Evolutionary conservation across 2,888 invertebrate genomes (phyloP).

Genomic region (Celastrina argiolus): DNA sequence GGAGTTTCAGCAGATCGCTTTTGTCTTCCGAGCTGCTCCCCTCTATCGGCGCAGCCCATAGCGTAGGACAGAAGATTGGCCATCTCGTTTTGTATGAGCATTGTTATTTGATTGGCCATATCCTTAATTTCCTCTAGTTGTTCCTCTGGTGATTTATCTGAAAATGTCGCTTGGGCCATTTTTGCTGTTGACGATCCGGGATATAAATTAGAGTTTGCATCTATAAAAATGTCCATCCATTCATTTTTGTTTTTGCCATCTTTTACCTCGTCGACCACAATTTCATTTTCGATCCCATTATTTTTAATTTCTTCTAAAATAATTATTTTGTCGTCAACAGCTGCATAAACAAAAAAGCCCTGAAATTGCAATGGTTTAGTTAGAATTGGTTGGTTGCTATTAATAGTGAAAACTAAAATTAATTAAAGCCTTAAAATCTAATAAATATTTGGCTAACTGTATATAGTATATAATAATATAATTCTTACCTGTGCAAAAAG

Average conservation of each 20-base stretch:
- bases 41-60: constrained; percentile 43
- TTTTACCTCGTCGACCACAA: constrained; percentile 40
- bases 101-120: constrained; percentile 54
- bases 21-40: constrained; percentile 46
- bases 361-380: constrained; percentile 37
- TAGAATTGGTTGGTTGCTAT: not conserved
- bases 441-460: no score
- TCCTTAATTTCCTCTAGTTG: constrained; percentile 61
- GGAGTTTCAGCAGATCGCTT: constrained; percentile 59
- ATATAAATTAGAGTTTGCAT: constrained; percentile 41
- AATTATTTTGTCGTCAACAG: constrained; percentile 38
- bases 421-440: not conserved
- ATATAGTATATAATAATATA: constrained; percentile 19
- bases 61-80: constrained; percentile 53
- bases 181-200: constrained; percentile 50
- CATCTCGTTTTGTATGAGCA: constrained; percentile 58
- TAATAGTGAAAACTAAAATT: not conserved
- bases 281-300: constrained; percentile 32
- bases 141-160: constrained; percentile 58
- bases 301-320: constrained; percentile 28
- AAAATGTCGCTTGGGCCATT: constrained; percentile 54
- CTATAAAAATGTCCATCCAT: constrained; percentile 52
- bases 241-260: constrained; percentile 45
- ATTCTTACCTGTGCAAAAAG: constrained; percentile 58
- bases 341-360: constrained; percentile 46